Conservation (phyloP, 37 sponge, comb jelly and placozoan genomes). For the Cliona cf. orientalis region DNA sequence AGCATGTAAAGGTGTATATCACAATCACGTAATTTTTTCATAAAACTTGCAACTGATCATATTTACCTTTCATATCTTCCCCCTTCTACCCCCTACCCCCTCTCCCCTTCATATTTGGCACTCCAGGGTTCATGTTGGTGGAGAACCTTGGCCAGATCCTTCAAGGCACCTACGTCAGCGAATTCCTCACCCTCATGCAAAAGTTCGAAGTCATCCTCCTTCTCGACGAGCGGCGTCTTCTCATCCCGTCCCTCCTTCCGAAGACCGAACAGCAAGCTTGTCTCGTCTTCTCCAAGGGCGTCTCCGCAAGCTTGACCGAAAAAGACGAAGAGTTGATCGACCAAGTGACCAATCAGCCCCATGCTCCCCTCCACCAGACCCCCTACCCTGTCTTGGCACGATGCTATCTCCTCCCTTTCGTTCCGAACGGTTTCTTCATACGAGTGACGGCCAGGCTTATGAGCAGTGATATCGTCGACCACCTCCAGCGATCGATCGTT, state of each 20-base stretch:
- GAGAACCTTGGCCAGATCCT: constrained; percentile 43
- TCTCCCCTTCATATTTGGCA: not conserved
- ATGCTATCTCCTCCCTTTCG: constrained; percentile 64
- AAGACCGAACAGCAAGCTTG: constrained; percentile 30
- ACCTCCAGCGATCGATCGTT: constrained; percentile 19
- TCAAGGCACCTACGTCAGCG: not conserved
- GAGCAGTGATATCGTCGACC: constrained; percentile 43
- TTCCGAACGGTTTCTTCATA: constrained; percentile 85
- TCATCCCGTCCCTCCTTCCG: constrained; percentile 89
- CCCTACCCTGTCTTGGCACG: constrained; percentile 39
- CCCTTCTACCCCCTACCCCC: not conserved
- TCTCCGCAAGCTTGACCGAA: not conserved
- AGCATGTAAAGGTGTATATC: not conserved
- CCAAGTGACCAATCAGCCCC: constrained; percentile 11
- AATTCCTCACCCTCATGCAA: constrained; percentile 71
- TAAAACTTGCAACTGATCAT: no score
- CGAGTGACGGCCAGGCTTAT: constrained; percentile 76
- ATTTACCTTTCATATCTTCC: not conserved
- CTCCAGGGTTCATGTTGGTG: constrained; percentile 63
- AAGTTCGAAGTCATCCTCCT: constrained; percentile 82
- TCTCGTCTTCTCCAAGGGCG: constrained; percentile 19
- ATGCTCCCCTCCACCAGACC: constrained; percentile 33
- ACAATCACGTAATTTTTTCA: not conserved
- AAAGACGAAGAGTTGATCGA: not conserved
- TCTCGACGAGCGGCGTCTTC: constrained; percentile 48